These are phyloP conservation scores for Gavia stellata DNA, from an alignment of 2,113 vertebrate species.

Conservation along the genomic window DNA sequence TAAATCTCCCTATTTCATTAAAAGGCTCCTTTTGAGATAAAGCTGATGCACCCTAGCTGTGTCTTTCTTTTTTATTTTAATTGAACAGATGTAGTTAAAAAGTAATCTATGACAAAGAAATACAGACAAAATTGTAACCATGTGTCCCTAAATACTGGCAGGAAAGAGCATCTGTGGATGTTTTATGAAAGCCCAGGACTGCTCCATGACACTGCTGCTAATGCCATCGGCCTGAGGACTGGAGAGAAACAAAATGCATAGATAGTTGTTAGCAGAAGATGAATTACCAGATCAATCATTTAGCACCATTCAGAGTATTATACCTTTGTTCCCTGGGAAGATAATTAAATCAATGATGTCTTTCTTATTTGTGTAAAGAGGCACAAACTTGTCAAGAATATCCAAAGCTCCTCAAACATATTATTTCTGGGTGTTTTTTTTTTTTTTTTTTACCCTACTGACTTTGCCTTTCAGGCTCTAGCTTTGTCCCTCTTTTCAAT, in stretches of 20 bases:
- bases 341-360: conserved; percentile 70
- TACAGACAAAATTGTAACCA: conserved; percentile 77
- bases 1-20: conserved; percentile 68
- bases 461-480: conserved; percentile 73
- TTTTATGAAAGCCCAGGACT: conserved; percentile 70
- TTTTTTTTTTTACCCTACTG: conserved; percentile 36
- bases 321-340: conserved; percentile 66
- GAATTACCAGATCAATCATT: conserved; percentile 81
- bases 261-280: conserved; percentile 76
- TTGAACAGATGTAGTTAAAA: conserved; percentile 76
- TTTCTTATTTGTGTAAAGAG: conserved; percentile 59
- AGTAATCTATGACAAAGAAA: conserved; percentile 70
- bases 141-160: conserved; percentile 70
- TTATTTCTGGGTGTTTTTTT: conserved; percentile 51
- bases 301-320: conserved; percentile 68
- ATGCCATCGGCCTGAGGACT: conserved; percentile 67
- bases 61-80: conserved; percentile 67
- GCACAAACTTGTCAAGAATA: conserved; percentile 65
- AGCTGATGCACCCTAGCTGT: conserved; percentile 57
- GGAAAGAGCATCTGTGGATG: conserved; percentile 74
- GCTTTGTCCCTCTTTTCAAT: conserved; percentile 78
- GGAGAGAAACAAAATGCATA: conserved; percentile 73
- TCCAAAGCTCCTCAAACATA: conserved; percentile 70
- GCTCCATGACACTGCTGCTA: conserved; percentile 71
- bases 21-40: conserved; percentile 53